Evolutionary conservation across 35 echinoderm and acorn worm species (phyloP).

Genomic region (Ptychodera flava): DNA sequence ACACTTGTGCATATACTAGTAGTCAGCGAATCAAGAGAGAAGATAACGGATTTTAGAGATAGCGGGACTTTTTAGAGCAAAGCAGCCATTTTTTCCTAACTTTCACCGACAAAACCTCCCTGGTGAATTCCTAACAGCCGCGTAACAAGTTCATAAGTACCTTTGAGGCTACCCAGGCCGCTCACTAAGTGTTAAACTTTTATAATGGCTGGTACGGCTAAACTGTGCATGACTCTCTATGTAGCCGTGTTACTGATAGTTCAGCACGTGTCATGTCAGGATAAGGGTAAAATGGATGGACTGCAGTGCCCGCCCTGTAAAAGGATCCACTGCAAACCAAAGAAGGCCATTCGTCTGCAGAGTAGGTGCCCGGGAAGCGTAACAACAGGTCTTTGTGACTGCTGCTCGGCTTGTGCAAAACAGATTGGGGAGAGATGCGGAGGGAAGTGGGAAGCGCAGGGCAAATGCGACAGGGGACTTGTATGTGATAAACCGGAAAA

Average conservation of each 20-base stretch:
- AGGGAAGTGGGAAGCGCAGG: slow-evolving; percentile 81
- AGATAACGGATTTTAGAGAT: too few relatives aligned
- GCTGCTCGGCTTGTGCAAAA: slow-evolving; percentile 82
- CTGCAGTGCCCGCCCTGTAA: slow-evolving; percentile 67
- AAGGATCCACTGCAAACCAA: slow-evolving; percentile 67
- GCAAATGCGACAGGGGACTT: slow-evolving; percentile 67
- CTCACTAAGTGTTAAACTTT: too few relatives aligned
- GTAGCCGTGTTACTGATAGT: background rate
- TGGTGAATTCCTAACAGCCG: too few relatives aligned
- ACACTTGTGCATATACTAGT: too few relatives aligned
- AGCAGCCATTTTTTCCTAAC: too few relatives aligned
- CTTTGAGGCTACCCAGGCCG: too few relatives aligned
- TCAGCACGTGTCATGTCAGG: background rate
- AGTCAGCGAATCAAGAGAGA: too few relatives aligned
- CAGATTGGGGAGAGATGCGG: slow-evolving; percentile 76
- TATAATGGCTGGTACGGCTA: background rate
- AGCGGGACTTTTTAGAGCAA: too few relatives aligned
- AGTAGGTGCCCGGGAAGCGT: slow-evolving; percentile 71
- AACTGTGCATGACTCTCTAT: background rate
- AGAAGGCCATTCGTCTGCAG: slow-evolving; percentile 57
- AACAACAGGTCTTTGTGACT: slow-evolving; percentile 72
- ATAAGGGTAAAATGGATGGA: background rate
- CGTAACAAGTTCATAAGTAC: too few relatives aligned
- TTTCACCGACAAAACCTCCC: too few relatives aligned
- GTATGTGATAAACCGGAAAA: slow-evolving; percentile 42